phyloP scores from a whole-genome alignment of 1,140 invertebrate genomes.

The Tribolium castaneum region DNA sequence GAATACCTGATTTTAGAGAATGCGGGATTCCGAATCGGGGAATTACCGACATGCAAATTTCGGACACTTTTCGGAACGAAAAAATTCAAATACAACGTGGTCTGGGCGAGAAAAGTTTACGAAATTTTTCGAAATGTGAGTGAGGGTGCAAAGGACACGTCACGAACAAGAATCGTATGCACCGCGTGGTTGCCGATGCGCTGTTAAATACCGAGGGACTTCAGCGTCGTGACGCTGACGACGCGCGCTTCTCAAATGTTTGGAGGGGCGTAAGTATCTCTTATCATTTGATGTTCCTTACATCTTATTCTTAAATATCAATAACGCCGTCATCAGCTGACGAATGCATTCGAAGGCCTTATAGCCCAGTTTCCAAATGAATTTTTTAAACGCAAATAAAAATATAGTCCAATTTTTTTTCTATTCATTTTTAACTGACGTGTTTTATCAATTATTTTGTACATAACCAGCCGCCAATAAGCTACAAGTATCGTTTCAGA shows the following conservation, averaged over 20 bases:
- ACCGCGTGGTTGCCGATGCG: conserved; percentile 53
- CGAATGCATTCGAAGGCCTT: neutral
- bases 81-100: neutral
- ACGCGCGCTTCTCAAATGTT: conserved; percentile 51
- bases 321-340: conserved; percentile 44
- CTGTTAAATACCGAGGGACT: conserved; percentile 58
- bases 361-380: too few relatives aligned
- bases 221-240: conserved; percentile 53
- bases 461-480: too few relatives aligned
- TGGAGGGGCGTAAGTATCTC: conserved; percentile 57
- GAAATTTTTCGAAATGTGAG: neutral
- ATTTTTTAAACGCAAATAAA: too few relatives aligned
- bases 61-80: neutral
- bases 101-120: neutral
- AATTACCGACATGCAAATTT: conserved; percentile 5
- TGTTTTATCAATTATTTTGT: too few relatives aligned
- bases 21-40: neutral
- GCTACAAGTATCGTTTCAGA: too few relatives aligned
- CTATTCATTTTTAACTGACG: too few relatives aligned
- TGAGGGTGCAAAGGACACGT: conserved; percentile 19
- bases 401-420: too few relatives aligned
- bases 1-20: conserved; percentile 52
- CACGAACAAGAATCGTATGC: conserved; percentile 48
- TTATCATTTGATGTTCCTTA: conserved; percentile 53
- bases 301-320: conserved; percentile 49